Conservation (phyloP, 2,888 invertebrate genomes). For the Agrilus mali region DNA sequence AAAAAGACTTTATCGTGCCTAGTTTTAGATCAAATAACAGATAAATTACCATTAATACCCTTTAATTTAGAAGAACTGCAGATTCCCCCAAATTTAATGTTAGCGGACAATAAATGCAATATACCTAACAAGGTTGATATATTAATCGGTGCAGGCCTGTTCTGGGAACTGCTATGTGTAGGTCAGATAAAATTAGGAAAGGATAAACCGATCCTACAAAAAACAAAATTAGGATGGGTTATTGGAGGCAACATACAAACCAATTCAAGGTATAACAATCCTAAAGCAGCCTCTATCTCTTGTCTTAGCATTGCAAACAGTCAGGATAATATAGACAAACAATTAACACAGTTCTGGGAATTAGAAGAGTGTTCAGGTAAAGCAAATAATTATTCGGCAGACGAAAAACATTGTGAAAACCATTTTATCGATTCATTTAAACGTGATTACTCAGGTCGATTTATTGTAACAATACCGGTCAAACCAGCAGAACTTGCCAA, state of each 20-base stretch:
- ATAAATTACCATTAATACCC: neutral
- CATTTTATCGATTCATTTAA: constrained; percentile 3
- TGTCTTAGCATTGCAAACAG: no score
- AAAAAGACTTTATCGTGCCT: neutral
- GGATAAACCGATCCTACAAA: constrained; percentile 1
- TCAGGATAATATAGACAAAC: no score
- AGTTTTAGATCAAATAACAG: neutral
- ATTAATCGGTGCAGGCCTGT: constrained; percentile 6
- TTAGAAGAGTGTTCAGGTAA: constrained; percentile 4
- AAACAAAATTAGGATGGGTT: constrained; percentile 6
- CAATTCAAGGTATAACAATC: no score
- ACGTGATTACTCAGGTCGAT: constrained; percentile 2
- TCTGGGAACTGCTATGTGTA: constrained; percentile 5
- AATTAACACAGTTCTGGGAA: constrained; percentile 6
- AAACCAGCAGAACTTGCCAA: neutral
- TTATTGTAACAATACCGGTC: constrained; percentile 6
- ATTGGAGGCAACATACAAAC: neutral
- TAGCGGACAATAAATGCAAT: constrained; percentile 6
- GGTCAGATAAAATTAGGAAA: constrained; percentile 2
- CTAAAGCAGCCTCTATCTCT: no score
- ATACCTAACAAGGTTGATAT: constrained; percentile 3
- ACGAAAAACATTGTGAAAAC: constrained; percentile 6
- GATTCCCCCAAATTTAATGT: constrained; percentile 4
- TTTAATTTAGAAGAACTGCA: constrained; percentile 1
- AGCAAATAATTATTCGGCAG: neutral